Evolutionary conservation across 2,113 vertebrate species (phyloP).

Genomic region (Neodontobutis hainanensis): DNA sequence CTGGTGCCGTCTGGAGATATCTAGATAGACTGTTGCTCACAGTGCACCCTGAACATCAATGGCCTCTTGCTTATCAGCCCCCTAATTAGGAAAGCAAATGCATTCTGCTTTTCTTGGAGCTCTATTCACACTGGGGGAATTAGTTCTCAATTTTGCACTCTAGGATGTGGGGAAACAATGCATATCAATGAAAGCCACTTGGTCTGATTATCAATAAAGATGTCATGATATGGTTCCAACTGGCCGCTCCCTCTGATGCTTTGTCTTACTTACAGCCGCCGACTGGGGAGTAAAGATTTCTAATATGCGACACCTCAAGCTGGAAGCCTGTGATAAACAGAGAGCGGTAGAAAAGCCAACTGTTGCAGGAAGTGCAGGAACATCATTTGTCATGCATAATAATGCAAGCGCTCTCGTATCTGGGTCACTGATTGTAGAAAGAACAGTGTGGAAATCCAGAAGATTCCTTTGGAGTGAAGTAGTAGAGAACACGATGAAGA

Average conservation of each 20-base stretch:
- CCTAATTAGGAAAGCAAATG: conserved; percentile 61
- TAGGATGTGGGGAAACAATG: conserved; percentile 23
- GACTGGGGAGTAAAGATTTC: conserved; percentile 59
- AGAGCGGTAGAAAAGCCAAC: conserved; percentile 39
- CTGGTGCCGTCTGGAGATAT: conserved; percentile 62
- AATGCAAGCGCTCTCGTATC: conserved; percentile 51
- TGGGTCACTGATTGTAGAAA: conserved; percentile 35
- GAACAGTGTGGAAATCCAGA: conserved; percentile 21
- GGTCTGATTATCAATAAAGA: conserved; percentile 42
- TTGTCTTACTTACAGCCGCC: conserved; percentile 59
- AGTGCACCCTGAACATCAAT: conserved; percentile 47
- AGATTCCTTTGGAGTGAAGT: conserved; percentile 19
- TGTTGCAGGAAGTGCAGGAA: conserved; percentile 40
- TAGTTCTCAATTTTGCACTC: conserved; percentile 20
- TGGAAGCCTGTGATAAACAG: conserved; percentile 68
- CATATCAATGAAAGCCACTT: conserved; percentile 48
- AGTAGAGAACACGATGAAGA: not conserved
- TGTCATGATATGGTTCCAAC: conserved; percentile 34
- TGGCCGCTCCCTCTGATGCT: conserved; percentile 21
- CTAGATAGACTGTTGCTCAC: conserved; percentile 63
- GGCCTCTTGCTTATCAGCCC: conserved; percentile 52
- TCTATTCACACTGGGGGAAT: conserved; percentile 36
- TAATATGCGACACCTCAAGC: conserved; percentile 60
- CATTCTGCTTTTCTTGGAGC: conserved; percentile 39
- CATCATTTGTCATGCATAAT: conserved; percentile 62